phyloP scores from a whole-genome alignment of 1,140 invertebrate species.

The Octopus sinensis region DNA sequence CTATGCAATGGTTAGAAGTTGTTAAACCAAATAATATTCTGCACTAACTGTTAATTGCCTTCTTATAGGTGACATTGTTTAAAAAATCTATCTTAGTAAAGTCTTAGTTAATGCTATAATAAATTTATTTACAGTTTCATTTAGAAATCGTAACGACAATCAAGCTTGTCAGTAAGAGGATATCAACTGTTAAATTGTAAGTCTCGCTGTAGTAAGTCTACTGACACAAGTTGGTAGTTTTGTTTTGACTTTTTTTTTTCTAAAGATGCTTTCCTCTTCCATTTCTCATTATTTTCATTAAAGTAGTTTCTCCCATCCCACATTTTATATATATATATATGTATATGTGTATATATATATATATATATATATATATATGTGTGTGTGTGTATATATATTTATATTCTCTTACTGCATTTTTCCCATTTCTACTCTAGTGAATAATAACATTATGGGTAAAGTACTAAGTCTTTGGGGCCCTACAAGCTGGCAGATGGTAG shows the following conservation, averaged over 20 bases:
- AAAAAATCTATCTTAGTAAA: background rate
- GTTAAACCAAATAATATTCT: conserved; percentile 14
- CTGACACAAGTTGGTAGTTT: background rate
- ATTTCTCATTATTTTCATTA: background rate
- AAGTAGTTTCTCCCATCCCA: too few relatives aligned
- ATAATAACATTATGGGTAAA: conserved; percentile 2
- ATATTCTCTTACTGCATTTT: background rate
- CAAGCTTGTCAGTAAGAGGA: conserved; percentile 1
- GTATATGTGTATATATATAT: too few relatives aligned
- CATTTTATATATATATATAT: too few relatives aligned
- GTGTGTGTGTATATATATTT: too few relatives aligned
- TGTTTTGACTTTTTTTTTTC: background rate
- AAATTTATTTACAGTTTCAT: conserved; percentile 2
- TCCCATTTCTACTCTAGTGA: background rate
- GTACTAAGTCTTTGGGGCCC: background rate
- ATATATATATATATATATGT: too few relatives aligned
- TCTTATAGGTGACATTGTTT: conserved; percentile 2
- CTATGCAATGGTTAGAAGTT: conserved; percentile 15
- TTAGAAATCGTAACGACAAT: background rate
- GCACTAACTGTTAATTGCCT: conserved; percentile 9
- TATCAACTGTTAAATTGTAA: background rate
- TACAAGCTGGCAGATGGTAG: background rate
- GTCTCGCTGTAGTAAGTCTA: background rate
- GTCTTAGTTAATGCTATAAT: background rate
- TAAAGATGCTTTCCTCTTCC: background rate